These are phyloP conservation scores for Callorhinus ursinus DNA, from an alignment of 2,113 vertebrate genomes.

Conservation along the genomic window DNA sequence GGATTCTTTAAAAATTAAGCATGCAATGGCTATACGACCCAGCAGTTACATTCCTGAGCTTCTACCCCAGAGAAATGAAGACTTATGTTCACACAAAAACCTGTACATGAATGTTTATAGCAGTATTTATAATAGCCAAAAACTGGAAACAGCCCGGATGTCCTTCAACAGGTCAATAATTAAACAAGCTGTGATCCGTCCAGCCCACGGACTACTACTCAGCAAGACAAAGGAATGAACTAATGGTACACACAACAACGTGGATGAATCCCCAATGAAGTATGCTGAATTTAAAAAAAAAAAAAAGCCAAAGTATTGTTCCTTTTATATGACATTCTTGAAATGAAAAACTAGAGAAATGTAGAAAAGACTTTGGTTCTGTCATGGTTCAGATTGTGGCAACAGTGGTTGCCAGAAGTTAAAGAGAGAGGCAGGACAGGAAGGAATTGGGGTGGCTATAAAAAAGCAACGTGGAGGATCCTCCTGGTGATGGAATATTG, in stretches of 20 bases:
- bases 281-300: too few species aligned
- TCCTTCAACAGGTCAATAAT: not conserved
- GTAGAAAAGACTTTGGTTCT: not conserved
- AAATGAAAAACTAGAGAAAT: not conserved
- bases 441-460: not conserved
- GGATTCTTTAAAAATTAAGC: not conserved
- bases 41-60: not conserved
- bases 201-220: rapidly evolving
- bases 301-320: not conserved
- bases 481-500: not conserved
- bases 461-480: not conserved
- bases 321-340: not conserved
- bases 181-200: rapidly evolving
- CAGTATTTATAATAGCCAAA: not conserved
- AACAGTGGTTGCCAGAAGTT: not conserved
- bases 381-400: not conserved
- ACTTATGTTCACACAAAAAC: not conserved
- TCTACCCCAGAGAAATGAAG: not conserved
- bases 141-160: not conserved
- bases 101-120: not conserved
- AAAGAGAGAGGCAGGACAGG: too few species aligned
- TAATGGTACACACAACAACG: rapidly evolving
- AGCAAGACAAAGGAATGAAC: not conserved
- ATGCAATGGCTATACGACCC: not conserved
- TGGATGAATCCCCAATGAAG: not conserved